Evolutionary conservation across 2,888 invertebrate genomes (phyloP), one percentile per base, ranked within the genome.

Genomic region (Drosophila suboccidentalis): DNA sequence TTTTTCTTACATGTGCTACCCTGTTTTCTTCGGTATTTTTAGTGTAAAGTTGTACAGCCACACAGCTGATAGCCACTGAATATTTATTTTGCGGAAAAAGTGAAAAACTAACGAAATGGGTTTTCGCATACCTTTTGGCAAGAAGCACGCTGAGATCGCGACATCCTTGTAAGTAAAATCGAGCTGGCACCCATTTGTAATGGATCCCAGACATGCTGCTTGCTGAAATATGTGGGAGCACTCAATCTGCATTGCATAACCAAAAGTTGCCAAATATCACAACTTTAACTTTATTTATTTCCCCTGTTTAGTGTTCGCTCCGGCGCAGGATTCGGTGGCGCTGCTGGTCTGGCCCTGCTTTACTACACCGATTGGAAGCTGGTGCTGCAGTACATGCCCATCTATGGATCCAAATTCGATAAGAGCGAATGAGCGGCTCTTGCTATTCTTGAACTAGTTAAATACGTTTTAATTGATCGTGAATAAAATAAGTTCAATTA

Each of bases 311-410:
- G 95, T 94, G 68, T 94, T 39, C 94, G 95, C 17, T 95, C 96
- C 6, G 94, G 94, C 17, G 89, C 92, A 0, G 93, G 94, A 0
- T 97, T 95, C 90, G 97, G 97, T 47, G 94, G 94, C 38, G 94
- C 95, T 0, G 95, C 94, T n/a, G 94, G 94, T 65, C 88, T 94
- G 26, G 93, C 93, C 0, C 77, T 96, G 10, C 92, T 95, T 3
- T 97, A 96, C 92, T 94, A 95, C 80, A 96, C 96, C 0, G 97
- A 97, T 90, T 97, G 97, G 97, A 96, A 95, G 92, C 90, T 94
- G 54, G 93, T 97, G 73, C 94, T 95, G 53, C 94, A 95, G 79
- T 95, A 95, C 91, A 92, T 97, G 75, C 97, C 97, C 22, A 96
- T 94, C 93, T 97, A 97, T 92, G 94, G 94, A 81, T 94, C 95